These are phyloP conservation scores for Polymixis lichenea DNA, from an alignment of 2,888 invertebrate species.

Conservation along the genomic window DNA sequence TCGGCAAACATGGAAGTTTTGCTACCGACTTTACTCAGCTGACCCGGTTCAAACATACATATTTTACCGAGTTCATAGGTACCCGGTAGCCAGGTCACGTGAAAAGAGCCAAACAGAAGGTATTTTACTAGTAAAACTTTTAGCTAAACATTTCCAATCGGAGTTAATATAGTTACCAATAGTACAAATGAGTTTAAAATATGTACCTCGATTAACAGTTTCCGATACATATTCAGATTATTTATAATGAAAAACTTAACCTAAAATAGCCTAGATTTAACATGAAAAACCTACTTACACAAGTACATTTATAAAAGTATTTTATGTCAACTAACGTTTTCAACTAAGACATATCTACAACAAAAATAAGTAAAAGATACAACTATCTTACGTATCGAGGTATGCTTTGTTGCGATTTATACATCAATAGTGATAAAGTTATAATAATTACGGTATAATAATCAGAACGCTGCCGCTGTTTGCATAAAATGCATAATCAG, in stretches of 20 bases:
- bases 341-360: neutral
- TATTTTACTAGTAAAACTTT: too few relatives aligned
- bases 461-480: neutral
- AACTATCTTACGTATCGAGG: slow-evolving; percentile 42
- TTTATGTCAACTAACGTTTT: neutral
- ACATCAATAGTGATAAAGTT: slow-evolving; percentile 8
- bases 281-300: neutral
- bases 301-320: neutral
- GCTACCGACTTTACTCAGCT: too few relatives aligned
- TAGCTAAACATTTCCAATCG: neutral
- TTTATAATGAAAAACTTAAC: neutral
- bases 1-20: neutral
- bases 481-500: too few relatives aligned
- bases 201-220: neutral
- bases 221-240: neutral
- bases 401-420: slow-evolving; percentile 58
- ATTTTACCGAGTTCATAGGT: neutral
- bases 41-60: neutral
- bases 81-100: neutral
- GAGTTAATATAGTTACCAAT: neutral
- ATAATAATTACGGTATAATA: neutral
- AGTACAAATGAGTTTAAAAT: neutral
- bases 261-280: neutral
- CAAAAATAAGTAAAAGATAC: neutral
- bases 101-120: neutral